Base-by-base conservation (phyloP, 2,888 invertebrate genomes). In the Ceriagrion tenellum region DNA sequence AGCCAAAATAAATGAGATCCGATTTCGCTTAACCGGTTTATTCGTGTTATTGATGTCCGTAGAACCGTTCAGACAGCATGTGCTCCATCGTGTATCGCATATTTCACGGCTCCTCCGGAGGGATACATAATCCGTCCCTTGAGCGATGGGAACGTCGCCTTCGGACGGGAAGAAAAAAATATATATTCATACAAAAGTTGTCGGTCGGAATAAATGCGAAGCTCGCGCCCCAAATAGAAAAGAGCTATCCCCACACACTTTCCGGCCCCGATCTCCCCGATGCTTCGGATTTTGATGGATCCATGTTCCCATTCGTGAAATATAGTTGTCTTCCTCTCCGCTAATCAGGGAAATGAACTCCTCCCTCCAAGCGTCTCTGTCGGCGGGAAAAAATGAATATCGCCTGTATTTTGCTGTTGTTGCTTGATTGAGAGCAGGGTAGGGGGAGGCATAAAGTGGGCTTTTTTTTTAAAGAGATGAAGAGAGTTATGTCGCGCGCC, bases 31-130 rank as follows among this genome's bases (percentile, higher is more conserved):
- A 35, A 89, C 55, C 89, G 55, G 89, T 26, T 55, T 89, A 26
- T 40, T 89, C 89, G 47, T 55, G n/a, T 47, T 89, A 89, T 89
- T 55, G 55, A 55, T 55, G 89, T 55, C 55, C 89, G 26, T 55
- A 55, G 55, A 89, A 89, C 89, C 89, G 89, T 89, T 55, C 89
- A 30, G 81, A 81, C 81, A 35, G 81, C 81, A 35, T 81, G 81
- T 30, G 81, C 81, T 81, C 81, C 35, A 81, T 81, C 81, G 30
- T 81, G 81, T 81, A 13, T 81, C 81, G 35, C 30, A 81, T 81
- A 81, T 81, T 81, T 81, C 81, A 81, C 81, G 81, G 35, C 81
- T 81, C 81, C 81, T 81, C 81, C 81, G 81, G 18, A 81, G 30
- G 81, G 30, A 81, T 81, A 20, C 13, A 20, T 59, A 81, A 81